A percentile compares a stretch with the other conserved stretches of the same genome.
Evolutionary conservation across 2,888 invertebrate species (phyloP).

Genomic region (Pyrrhosoma nymphula): DNA sequence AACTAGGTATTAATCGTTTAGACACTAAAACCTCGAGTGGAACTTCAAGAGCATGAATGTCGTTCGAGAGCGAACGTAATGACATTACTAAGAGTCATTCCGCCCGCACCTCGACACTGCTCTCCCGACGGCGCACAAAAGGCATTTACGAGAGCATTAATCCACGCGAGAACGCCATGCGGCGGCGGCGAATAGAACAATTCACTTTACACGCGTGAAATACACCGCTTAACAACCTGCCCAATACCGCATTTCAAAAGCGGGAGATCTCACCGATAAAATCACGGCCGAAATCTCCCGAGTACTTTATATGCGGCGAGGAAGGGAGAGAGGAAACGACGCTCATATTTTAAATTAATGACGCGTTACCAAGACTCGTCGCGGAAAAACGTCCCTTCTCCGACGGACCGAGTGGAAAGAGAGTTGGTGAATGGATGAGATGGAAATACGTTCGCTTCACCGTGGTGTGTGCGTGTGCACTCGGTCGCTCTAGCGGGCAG

Average conservation of each 20-base stretch:
- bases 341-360: constrained; percentile 55
- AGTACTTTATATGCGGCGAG: constrained; percentile 29
- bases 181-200: not conserved
- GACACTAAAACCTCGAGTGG: no score
- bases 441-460: constrained; percentile 42
- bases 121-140: not conserved
- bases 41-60: no score
- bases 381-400: not conserved
- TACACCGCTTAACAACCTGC: constrained; percentile 35
- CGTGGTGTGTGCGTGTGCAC: constrained; percentile 38
- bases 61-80: not conserved
- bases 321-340: constrained; percentile 40
- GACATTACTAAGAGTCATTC: not conserved
- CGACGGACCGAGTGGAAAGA: not conserved
- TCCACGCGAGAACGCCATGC: not conserved
- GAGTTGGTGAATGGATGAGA: not conserved
- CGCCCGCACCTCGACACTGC: not conserved
- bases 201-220: constrained; percentile 29
- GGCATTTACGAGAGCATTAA: constrained; percentile 8
- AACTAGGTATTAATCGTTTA: no score
- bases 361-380: constrained; percentile 6
- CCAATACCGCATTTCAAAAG: constrained; percentile 20
- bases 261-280: constrained; percentile 6
- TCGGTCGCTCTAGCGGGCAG: not conserved
- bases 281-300: constrained; percentile 11